phyloP scores from a whole-genome alignment of 2,888 invertebrate species.

The Gastrophysa polygoni region DNA sequence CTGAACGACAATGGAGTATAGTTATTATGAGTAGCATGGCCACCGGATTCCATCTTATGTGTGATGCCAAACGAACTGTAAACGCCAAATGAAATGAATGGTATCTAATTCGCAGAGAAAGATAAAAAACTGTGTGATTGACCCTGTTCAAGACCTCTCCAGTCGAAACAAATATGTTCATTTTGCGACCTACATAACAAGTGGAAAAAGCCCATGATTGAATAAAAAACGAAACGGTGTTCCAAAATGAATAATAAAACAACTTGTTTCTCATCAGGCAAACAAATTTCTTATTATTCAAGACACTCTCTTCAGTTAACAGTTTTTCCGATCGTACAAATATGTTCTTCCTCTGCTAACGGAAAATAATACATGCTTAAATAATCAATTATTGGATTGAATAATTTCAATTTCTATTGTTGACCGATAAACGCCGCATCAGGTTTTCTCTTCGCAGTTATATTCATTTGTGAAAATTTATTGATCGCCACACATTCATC shows the following conservation, averaged over 20 bases:
- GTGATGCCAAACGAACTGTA: no score
- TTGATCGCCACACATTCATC: no score
- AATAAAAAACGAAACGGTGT: background rate
- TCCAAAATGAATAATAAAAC: background rate
- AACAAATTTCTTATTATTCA: slow-evolving; percentile 39
- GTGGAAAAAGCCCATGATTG: background rate
- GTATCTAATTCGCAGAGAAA: no score
- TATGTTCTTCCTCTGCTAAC: slow-evolving; percentile 23
- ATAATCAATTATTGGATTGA: background rate
- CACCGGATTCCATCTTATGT: no score
- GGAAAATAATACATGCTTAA: slow-evolving; percentile 10
- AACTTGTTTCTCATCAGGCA: background rate
- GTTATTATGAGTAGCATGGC: no score
- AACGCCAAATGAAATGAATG: no score
- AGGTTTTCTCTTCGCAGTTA: background rate
- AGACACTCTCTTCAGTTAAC: slow-evolving; percentile 41
- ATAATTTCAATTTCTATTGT: background rate
- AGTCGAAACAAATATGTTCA: no score
- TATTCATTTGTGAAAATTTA: background rate
- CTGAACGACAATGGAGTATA: no score
- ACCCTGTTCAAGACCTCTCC: no score
- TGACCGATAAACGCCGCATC: background rate
- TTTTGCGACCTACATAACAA: no score
- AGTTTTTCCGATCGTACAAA: slow-evolving; percentile 33
- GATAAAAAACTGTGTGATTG: no score